Base-by-base conservation (phyloP, 2,888 invertebrate genomes). In the Stramonita haemastoma region DNA sequence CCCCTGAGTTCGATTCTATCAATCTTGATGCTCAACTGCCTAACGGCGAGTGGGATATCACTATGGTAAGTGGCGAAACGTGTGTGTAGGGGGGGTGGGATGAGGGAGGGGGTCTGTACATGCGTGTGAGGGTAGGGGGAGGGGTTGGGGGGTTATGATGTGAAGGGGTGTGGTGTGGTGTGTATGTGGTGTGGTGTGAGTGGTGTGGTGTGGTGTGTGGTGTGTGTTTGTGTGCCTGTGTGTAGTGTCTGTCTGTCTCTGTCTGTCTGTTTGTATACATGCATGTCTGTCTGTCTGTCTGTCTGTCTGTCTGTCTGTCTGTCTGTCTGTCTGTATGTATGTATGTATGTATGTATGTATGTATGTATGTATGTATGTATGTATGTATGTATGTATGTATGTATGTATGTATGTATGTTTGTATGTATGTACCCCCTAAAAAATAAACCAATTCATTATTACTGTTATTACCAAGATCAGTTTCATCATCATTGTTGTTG, bases 1-100 rank as follows among this genome's bases (percentile, higher is more conserved):
- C 86, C 1, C 93, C 93, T 0, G 93, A 93, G 46, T 90, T 88
- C 22, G 89, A 91, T 66, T 89, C 86, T 34, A 91, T 93, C 34
- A 92, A 93, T 88, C 90, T 92, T 32, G 91, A 91, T 34, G 91
- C 92, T 32, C 91, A 92, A 86, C 91, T 93, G 77, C 93, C 93
- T 6, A 93, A 93, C 88, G 93, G 93, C 26, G 93, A 93, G 87
- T 93, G 93, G 93, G 93, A 93, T 57, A 91, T 93, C 34, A 91
- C 91, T 13, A 77, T 56, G 29, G 89, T 89, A 5, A 83, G 46
- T 26, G 46, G 46, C 8, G 46, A 46, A 8, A 46, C 46, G 46
- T 46, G 46, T 8, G 46, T 60, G 60, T 60, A 13, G 66, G 17
- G 66, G 17, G 66, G 66, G 2, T 2, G 17, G 26, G 66, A 22